Base-by-base conservation (phyloP, 2,113 vertebrate genomes). In the Pundamilia nyererei region DNA sequence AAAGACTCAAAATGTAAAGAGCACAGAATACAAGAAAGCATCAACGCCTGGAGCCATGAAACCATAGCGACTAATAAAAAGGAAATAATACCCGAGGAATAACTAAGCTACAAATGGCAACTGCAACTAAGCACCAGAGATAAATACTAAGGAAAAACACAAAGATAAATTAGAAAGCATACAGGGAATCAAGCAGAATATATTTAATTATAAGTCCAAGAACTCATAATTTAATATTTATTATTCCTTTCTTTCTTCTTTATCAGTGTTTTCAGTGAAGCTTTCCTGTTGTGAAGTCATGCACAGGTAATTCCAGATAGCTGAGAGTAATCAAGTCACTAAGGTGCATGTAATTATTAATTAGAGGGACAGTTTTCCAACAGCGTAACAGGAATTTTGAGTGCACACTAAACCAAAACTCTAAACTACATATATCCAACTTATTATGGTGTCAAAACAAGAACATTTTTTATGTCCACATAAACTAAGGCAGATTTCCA, bases 401-500 rank as follows among this genome's bases (percentile, higher is more conserved):
- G 42, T 75, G 0, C 9, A 19, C 21, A 29, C 7, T 26, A 72
- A 29, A 72, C 1, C 68, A 47, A 17, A 4, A 75, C 40, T 47
- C 70, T 29, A 29, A 75, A 47, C 42, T 3, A 47, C 24, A 47
- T 12, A 0, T 29, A 47, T 49, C 15, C 9, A 47, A 75, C 70
- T 49, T 49, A 75, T 11, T 12, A 1, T 45, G 70, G 26, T 75
- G 70, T 29, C 70, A 75, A 47, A 47, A 47, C 24, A 75, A 47
- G 70, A 75, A 47, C 9, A 29, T 47, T 0, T 29, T 47, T 75
- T 12, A 75, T 0, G 70, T 47, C 0, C 24, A 31, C 15, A 1
- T 49, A 75, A 47, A 47, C 70, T 29, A 40, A 38, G 8, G 4
- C 49, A 55, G 77, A 29, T 26, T 72, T 45, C 40, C 68, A 5